Conservation (phyloP, 2,113 vertebrate species). For the Platysteira castanea region DNA sequence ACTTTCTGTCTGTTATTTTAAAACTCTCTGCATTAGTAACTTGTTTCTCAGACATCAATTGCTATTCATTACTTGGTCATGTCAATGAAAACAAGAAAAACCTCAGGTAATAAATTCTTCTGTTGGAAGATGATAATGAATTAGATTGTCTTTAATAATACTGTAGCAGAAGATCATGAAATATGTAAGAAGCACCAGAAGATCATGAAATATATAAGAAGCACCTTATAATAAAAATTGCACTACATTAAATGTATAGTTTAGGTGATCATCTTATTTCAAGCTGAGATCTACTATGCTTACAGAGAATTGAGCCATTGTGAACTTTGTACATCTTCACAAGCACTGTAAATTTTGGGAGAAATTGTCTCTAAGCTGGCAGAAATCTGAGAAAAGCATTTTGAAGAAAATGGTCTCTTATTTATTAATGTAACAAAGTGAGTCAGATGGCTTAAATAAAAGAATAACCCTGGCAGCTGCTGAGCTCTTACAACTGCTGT, state of each 20-base stretch:
- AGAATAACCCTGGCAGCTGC: background rate
- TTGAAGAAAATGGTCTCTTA: background rate
- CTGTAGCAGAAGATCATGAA: background rate
- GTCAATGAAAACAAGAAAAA: background rate
- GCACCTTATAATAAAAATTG: background rate
- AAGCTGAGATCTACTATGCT: background rate
- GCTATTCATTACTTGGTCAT: background rate
- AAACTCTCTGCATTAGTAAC: background rate
- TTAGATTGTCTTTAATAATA: background rate
- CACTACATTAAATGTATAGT: background rate
- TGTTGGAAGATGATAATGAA: background rate
- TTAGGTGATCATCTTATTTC: background rate
- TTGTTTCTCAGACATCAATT: background rate
- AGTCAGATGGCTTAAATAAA: background rate
- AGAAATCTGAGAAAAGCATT: background rate
- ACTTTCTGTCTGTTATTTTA: background rate
- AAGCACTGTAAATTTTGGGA: background rate
- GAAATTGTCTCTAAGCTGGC: background rate
- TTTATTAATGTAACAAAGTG: constrained; percentile 38
- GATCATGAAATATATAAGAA: background rate
- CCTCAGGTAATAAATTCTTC: background rate
- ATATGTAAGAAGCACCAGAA: background rate
- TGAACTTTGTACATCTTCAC: background rate
- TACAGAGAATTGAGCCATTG: background rate
- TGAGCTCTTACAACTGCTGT: background rate